Conservation (phyloP, 2,888 invertebrate genomes). For the Agonopterix heracliana region DNA sequence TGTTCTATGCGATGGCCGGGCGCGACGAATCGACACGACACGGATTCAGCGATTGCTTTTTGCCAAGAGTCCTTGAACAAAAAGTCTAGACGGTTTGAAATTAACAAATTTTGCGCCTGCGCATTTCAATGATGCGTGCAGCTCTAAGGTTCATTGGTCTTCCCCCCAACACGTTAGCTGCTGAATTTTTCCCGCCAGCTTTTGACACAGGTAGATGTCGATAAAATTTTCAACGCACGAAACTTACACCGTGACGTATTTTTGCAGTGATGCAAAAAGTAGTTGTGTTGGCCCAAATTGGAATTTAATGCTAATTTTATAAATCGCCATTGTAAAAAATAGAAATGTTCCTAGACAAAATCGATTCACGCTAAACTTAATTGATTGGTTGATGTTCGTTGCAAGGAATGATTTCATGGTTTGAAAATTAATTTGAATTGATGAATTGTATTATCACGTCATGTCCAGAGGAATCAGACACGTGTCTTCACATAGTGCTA, state of each 20-base stretch:
- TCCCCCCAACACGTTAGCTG: constrained; percentile 35
- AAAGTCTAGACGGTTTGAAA: constrained; percentile 64
- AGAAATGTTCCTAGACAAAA: constrained; percentile 39
- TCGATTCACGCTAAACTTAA: constrained; percentile 46
- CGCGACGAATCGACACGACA: constrained; percentile 46
- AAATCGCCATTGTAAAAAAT: constrained; percentile 18
- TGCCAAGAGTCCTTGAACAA: constrained; percentile 51
- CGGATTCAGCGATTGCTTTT: constrained; percentile 40
- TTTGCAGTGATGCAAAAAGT: constrained; percentile 61
- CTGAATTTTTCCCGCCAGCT: constrained; percentile 39
- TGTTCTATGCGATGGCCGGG: constrained; percentile 32
- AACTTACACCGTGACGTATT: constrained; percentile 47
- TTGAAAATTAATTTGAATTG: constrained; percentile 22
- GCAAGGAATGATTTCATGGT: constrained; percentile 23
- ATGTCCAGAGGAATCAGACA: not conserved
- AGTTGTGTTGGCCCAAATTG: constrained; percentile 35
- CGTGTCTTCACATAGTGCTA: constrained; percentile 13
- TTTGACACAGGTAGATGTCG: constrained; percentile 36
- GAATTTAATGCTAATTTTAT: constrained; percentile 43
- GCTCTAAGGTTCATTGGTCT: constrained; percentile 62
- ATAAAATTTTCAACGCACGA: constrained; percentile 66
- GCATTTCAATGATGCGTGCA: constrained; percentile 66
- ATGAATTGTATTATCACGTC: constrained; percentile 13
- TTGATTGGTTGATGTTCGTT: constrained; percentile 29
- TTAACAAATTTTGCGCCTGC: constrained; percentile 65